phyloP scores from a whole-genome alignment of 2,888 invertebrate genomes.

The Eupsilia transversa region DNA sequence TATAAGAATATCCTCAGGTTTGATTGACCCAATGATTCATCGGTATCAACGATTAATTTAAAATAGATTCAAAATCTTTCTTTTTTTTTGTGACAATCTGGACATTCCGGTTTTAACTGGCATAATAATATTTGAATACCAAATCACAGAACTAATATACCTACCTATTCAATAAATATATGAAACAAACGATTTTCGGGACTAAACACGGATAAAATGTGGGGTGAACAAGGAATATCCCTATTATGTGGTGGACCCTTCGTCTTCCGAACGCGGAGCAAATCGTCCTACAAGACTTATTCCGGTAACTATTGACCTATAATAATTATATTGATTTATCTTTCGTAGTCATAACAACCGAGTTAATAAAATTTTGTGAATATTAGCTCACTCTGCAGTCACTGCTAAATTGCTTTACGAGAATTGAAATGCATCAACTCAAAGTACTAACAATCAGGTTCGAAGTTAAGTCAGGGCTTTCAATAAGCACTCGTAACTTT shows the following conservation, averaged over 20 bases:
- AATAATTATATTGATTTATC: slow-evolving; percentile 27
- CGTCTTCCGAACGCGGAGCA: too few relatives aligned
- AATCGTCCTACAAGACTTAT: neutral
- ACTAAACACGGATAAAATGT: neutral
- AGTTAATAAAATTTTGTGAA: slow-evolving; percentile 9
- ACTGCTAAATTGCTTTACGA: neutral
- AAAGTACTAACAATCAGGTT: neutral
- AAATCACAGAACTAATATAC: neutral
- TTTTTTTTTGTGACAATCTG: neutral
- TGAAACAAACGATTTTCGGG: too few relatives aligned
- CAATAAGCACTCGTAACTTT: neutral
- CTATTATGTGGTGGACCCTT: neutral
- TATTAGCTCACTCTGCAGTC: neutral
- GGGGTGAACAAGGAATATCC: neutral
- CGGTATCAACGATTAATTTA: neutral
- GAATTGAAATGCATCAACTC: neutral
- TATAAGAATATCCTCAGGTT: neutral
- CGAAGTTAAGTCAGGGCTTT: neutral
- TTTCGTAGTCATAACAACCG: neutral
- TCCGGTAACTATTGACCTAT: neutral
- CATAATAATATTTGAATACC: neutral
- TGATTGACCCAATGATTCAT: neutral
- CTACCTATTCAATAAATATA: neutral
- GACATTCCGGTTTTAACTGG: neutral
- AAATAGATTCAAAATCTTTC: neutral